A percentile compares a stretch with the other conserved stretches of the same genome.
phyloP scores from a whole-genome alignment of 2,797 vertebrate species.

The Vespertilio murinus region DNA sequence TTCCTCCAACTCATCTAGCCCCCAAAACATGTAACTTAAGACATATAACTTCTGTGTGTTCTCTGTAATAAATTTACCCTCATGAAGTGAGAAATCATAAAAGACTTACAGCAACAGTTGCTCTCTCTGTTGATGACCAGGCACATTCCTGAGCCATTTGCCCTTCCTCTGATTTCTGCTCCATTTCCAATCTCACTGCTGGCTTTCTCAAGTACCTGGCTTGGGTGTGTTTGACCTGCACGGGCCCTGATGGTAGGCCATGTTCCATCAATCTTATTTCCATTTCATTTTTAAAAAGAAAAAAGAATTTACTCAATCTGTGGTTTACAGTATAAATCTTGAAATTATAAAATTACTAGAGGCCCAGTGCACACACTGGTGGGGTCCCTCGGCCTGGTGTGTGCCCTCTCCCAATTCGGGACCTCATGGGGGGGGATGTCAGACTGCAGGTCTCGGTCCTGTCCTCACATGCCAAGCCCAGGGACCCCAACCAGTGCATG shows the following conservation, averaged over 20 bases:
- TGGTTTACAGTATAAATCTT: neutral
- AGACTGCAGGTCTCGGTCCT: no score
- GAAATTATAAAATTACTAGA: neutral
- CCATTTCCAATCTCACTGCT: neutral
- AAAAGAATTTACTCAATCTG: constrained; percentile 2
- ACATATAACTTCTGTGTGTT: neutral
- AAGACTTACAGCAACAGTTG: neutral
- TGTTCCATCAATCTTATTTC: neutral
- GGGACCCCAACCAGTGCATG: no score
- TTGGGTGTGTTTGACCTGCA: neutral
- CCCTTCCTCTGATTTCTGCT: neutral
- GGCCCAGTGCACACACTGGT: no score
- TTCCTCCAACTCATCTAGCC: neutral
- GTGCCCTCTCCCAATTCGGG: no score
- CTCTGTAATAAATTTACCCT: neutral
- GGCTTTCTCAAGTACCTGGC: neutral
- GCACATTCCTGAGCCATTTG: neutral
- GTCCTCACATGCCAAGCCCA: no score
- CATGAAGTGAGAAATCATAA: neutral
- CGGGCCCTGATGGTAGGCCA: neutral
- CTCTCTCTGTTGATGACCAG: neutral
- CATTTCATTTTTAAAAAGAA: neutral
- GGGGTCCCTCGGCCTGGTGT: no score
- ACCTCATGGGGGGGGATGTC: no score
- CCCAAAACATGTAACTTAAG: neutral